phyloP scores from a whole-genome alignment of 2,888 invertebrate species.

The Meiosimyza decipiens region DNA sequence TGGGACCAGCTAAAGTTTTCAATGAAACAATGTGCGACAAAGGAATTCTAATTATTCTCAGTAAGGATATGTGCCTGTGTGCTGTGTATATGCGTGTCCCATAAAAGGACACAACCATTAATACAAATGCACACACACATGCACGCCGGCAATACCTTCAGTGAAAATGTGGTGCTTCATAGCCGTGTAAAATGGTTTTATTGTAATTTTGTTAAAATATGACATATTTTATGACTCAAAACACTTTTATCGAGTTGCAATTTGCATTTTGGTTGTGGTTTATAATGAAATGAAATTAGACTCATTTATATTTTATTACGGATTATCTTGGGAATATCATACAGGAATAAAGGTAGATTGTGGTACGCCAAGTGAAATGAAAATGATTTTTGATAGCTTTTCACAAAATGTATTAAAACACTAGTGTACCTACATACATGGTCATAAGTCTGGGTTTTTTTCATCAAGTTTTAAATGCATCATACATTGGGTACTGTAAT shows the following conservation, averaged over 20 bases:
- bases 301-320: constrained; percentile 63
- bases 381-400: no score
- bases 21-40: constrained; percentile 32
- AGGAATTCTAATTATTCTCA: constrained; percentile 31
- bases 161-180: constrained; percentile 11
- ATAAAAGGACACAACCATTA: constrained; percentile 49
- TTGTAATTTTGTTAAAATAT: constrained; percentile 63
- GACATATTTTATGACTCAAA: constrained; percentile 63
- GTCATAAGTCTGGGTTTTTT: no score
- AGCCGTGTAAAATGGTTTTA: constrained; percentile 59
- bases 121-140: neutral
- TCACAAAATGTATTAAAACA: no score
- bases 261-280: constrained; percentile 51
- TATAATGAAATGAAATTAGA: constrained; percentile 60
- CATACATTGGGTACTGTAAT: no score
- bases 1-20: constrained; percentile 36
- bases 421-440: no score
- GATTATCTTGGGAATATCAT: constrained; percentile 42
- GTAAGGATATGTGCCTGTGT: constrained; percentile 12
- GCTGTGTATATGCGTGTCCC: constrained; percentile 45
- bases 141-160: neutral
- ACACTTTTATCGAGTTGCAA: constrained; percentile 56
- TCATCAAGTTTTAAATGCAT: no score
- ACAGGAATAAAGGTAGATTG: no score
- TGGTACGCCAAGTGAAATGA: no score